Percentiles rank a stretch among this genome's conserved stretches.
These are phyloP conservation scores for Drosophila subpulchrella DNA, from an alignment of 1,140 invertebrate species.

Conservation along the genomic window DNA sequence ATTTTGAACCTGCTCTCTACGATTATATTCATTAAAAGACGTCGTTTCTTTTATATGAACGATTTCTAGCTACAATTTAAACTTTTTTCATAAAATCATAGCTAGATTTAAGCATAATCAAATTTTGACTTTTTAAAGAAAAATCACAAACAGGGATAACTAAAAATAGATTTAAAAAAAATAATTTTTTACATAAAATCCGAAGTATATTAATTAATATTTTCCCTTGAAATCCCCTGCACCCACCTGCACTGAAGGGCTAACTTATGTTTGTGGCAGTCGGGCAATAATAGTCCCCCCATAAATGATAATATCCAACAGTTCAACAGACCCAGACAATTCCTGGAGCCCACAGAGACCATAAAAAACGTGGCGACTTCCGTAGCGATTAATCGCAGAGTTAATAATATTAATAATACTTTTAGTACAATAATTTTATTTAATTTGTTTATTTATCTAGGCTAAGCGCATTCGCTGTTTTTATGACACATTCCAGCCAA, in stretches of 20 bases:
- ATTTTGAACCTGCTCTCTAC: too few species aligned
- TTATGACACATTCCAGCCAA: slow-evolving; percentile 41
- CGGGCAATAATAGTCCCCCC: slow-evolving; percentile 3
- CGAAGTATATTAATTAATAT: too few species aligned
- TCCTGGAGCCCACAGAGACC: not conserved
- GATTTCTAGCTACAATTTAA: too few species aligned
- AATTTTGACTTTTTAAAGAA: too few species aligned
- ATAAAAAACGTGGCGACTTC: slow-evolving; percentile 36
- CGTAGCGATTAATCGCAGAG: slow-evolving; percentile 30
- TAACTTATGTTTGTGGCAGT: not conserved
- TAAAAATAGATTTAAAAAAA: too few species aligned
- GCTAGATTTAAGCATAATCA: too few species aligned
- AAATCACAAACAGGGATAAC: too few species aligned
- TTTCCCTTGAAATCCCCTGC: too few species aligned
- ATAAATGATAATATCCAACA: slow-evolving; percentile 35
- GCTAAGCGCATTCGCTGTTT: slow-evolving; percentile 43
- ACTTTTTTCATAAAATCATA: too few species aligned
- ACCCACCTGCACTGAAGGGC: not conserved
- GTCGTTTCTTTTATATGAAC: too few species aligned
- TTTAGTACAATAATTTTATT: slow-evolving; percentile 78
- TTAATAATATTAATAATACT: slow-evolving; percentile 68
- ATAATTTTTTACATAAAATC: too few species aligned
- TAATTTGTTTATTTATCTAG: slow-evolving; percentile 82
- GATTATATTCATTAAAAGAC: too few species aligned
- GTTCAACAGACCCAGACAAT: slow-evolving; percentile 11